phyloP scores from a whole-genome alignment of 2,797 vertebrate genomes.

The Hydrophis major region DNA sequence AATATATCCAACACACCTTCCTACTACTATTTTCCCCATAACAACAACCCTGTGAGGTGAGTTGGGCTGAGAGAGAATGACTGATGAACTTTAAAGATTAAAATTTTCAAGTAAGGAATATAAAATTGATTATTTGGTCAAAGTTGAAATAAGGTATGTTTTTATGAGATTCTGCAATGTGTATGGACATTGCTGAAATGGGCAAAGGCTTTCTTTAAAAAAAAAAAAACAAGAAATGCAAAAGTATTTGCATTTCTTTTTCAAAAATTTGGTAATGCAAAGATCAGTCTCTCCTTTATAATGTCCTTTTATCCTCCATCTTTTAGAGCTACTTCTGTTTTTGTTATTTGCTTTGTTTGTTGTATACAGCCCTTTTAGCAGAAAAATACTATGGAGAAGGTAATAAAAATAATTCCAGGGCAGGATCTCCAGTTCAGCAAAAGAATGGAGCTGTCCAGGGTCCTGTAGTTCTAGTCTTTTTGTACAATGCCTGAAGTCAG shows the following conservation, averaged over 20 bases:
- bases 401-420: not conserved
- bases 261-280: not conserved
- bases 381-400: not conserved
- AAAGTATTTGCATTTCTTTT: not conserved
- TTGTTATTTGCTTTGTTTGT: not conserved
- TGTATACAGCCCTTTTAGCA: not conserved
- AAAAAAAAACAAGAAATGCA: too few relatives aligned
- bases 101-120: not conserved
- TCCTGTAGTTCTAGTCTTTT: not conserved
- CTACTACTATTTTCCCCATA: not conserved
- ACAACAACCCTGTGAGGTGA: not conserved
- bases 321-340: not conserved
- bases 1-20: not conserved
- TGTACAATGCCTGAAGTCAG: not conserved
- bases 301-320: not conserved
- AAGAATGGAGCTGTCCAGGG: not conserved
- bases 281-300: not conserved
- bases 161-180: not conserved
- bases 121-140: not conserved
- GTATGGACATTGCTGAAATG: not conserved
- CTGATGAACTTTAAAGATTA: not conserved
- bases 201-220: not conserved
- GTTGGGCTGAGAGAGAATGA: not conserved
- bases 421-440: not conserved
- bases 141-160: not conserved